Evolutionary conservation across 1,140 invertebrate species (phyloP), one percentile per base, ranked within the genome.

Genomic region (Pectinophora gossypiella): DNA sequence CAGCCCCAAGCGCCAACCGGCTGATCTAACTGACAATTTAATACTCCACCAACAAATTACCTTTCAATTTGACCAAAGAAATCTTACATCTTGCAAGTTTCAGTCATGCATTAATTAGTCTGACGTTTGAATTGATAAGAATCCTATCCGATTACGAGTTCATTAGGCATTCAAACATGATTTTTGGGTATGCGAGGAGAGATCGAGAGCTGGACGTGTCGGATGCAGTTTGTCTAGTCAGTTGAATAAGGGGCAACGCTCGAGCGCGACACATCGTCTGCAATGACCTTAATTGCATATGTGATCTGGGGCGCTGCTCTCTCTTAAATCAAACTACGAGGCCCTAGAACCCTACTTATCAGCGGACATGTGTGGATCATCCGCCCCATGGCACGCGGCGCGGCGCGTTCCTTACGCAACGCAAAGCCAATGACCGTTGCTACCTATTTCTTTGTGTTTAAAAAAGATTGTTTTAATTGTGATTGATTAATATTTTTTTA

Each of bases 261-360:
- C 61, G 56, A 52, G 50, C 36, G 68, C 61, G 72, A 71, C 68
- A 74, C 75, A 74, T 72, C 63, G 71, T 72, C 67, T 82, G 68
- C 73, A 76, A 54, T 76, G 82, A 75, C 78, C 80, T 73, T 86
- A 86, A 86, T 85, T 76, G 73, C 62, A 57, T 54, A 44, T 42
- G 64, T 67, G 64, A 80, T 79, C 72, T 84, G 68, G 75, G 79
- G 49, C 80, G 56, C 69, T 83, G 78, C 80, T 86, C 83, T 84
- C 82, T 86, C 80, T 86, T 72, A 86, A 84, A 83, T 81, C 77
- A 85, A 85, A 73, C 82, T 82, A 55, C 64, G 69, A 59, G 76
- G 78, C 75, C 77, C 80, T 83, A 86, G 70, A 86, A 70, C 72
- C 77, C 76, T 64, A 83, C 73, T 81, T 83, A 74, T 67, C 64